Base-by-base conservation (phyloP, 2,888 invertebrate species). In the Margaritifera margaritifera region DNA sequence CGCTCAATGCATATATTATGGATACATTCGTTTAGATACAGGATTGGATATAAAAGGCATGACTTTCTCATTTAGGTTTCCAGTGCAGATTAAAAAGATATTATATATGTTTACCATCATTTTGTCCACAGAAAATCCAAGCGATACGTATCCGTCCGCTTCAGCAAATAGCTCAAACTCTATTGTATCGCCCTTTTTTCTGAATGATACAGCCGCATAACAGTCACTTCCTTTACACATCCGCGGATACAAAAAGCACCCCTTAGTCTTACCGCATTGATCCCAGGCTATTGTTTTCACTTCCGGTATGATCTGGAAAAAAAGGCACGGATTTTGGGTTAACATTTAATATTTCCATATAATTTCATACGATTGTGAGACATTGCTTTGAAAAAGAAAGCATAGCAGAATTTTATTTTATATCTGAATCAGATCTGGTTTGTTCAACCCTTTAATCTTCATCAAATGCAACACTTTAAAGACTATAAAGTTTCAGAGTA, bases 201-300 rank as follows among this genome's bases (percentile, higher is more conserved):
- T 68, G 6, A 94, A 92, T 0, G 95, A 93, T 0, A 94, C 92
- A 0, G 93, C 90, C 0, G 93, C 93, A 69, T 91, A 91, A 88
- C 97, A 97, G 79, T 93, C 92, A n/a, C 90, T 90, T 4, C 90
- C 88, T 1, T 94, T 87, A 87, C 96, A 96, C 31, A 92, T 93
- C 68, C 92, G 91, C 0, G 95, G 95, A 0, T 93, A 91, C 0
- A 96, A 96, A 84, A 95, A 95, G 86, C 96, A 97, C 15, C 93
- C 92, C 89, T 94, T 95, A 15, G 91, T 92, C 57, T 91, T 90
- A 0, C 92, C 93, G 82, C 96, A 96, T 1, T 93, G 94, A 42
- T 92, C 91, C 66, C 75, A 72, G 64, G 74, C 69, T 6, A 80
- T 66, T 19, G 64, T 58, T 8, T 59, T 59, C 53, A 72, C 62